A percentile compares a stretch with the other conserved stretches of the same genome.
phyloP scores from a whole-genome alignment of 2,888 invertebrate species.

The Drosophila recens region DNA sequence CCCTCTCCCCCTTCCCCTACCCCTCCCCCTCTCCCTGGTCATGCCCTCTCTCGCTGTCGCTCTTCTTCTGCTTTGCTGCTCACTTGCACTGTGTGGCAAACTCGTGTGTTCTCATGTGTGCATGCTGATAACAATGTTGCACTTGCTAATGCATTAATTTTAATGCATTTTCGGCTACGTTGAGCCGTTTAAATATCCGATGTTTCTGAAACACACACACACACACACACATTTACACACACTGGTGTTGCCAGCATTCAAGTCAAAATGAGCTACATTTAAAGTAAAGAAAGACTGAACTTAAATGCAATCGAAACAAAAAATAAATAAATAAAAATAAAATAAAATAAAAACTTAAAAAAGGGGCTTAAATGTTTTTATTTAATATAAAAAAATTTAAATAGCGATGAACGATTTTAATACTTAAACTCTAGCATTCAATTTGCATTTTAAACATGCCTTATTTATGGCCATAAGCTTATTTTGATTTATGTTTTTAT shows the following conservation, averaged over 20 bases:
- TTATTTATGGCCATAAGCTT: no score
- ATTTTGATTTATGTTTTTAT: no score
- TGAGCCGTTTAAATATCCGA: conserved; percentile 49
- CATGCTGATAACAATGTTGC: conserved; percentile 79
- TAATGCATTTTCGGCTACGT: conserved; percentile 72
- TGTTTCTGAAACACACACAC: conserved; percentile 30
- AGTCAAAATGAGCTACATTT: not conserved
- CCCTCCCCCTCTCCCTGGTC: not conserved
- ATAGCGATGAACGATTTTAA: no score
- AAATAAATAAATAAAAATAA: no score
- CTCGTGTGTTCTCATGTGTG: conserved; percentile 76
- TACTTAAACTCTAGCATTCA: no score
- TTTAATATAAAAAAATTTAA: no score
- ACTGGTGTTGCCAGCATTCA: not conserved
- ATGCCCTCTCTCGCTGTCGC: not conserved
- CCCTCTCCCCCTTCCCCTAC: not conserved
- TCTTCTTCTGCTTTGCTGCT: not conserved
- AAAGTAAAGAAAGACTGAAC: not conserved
- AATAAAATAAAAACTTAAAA: no score
- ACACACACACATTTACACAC: not conserved
- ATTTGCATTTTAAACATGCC: no score
- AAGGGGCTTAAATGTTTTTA: no score
- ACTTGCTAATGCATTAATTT: conserved; percentile 80
- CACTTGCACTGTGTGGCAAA: conserved; percentile 8
- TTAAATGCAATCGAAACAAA: no score